A percentile compares a stretch with the other conserved stretches of the same genome.
These are phyloP conservation scores for Falco columbarius DNA, from an alignment of 2,797 vertebrate genomes.

Conservation along the genomic window DNA sequence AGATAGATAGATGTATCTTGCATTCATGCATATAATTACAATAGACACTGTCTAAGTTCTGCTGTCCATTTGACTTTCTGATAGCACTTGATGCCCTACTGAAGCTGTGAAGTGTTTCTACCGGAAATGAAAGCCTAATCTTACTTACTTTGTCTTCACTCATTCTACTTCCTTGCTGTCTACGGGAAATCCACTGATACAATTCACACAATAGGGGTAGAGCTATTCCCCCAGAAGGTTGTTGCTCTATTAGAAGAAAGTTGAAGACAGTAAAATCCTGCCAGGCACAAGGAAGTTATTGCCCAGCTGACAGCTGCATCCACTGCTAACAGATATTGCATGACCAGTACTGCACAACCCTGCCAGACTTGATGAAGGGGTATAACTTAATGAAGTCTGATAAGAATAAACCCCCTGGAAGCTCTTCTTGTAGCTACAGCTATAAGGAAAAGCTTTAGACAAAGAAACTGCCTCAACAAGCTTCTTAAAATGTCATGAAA, in stretches of 20 bases:
- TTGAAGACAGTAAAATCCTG: neutral
- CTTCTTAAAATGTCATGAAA: neutral
- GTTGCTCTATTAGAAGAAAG: neutral
- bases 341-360: neutral
- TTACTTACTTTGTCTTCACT: neutral
- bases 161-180: neutral
- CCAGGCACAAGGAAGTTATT: neutral
- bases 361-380: neutral
- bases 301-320: neutral
- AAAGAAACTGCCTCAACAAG: neutral
- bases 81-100: neutral
- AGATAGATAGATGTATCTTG: neutral
- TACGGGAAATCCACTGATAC: neutral
- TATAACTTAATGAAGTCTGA: neutral
- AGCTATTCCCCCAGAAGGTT: neutral
- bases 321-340: neutral
- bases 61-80: neutral
- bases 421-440: neutral
- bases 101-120: neutral
- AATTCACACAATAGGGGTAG: neutral
- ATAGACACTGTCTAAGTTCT: neutral
- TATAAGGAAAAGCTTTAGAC: neutral
- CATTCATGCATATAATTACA: neutral
- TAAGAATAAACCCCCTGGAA: neutral
- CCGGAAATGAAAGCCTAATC: neutral